Evolutionary conservation across 2,888 invertebrate species (phyloP).

Genomic region (Pammene fasciana): DNA sequence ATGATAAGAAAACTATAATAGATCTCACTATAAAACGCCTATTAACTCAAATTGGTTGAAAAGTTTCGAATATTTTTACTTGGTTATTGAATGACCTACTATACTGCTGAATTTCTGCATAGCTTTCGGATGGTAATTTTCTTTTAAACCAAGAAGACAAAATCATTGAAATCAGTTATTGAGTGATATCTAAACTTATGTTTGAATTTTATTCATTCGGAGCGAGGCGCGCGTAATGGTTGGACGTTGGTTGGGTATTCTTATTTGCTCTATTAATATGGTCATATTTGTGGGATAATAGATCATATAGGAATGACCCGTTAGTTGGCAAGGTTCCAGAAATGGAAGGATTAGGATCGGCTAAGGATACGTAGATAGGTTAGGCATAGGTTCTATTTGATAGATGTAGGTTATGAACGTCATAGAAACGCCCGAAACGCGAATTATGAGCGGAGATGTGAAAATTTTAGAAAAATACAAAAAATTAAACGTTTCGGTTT

Average conservation of each 20-base stretch:
- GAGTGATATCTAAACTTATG: not conserved
- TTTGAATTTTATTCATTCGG: not conserved
- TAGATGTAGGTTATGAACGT: conserved; percentile 70
- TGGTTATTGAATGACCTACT: no score
- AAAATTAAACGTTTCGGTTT: conserved; percentile 54
- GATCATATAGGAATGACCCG: not conserved
- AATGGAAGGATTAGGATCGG: conserved; percentile 19
- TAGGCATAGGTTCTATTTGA: conserved; percentile 39
- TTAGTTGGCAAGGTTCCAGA: conserved; percentile 20
- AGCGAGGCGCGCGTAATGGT: not conserved
- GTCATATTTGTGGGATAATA: not conserved
- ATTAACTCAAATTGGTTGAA: no score
- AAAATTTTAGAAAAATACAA: conserved; percentile 52
- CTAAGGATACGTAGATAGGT: conserved; percentile 31
- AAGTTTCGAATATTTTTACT: no score
- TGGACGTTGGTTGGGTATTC: conserved; percentile 1
- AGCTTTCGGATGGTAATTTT: no score
- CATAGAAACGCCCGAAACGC: conserved; percentile 71
- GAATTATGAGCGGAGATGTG: conserved; percentile 46
- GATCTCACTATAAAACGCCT: no score
- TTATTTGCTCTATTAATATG: not conserved
- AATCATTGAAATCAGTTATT: no score
- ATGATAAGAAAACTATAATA: no score
- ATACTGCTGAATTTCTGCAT: no score
- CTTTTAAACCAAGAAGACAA: no score